Evolutionary conservation across 2,797 vertebrate genomes (phyloP), one percentile per base, ranked within the genome.

Genomic region (Setipinna tenuifilis): DNA sequence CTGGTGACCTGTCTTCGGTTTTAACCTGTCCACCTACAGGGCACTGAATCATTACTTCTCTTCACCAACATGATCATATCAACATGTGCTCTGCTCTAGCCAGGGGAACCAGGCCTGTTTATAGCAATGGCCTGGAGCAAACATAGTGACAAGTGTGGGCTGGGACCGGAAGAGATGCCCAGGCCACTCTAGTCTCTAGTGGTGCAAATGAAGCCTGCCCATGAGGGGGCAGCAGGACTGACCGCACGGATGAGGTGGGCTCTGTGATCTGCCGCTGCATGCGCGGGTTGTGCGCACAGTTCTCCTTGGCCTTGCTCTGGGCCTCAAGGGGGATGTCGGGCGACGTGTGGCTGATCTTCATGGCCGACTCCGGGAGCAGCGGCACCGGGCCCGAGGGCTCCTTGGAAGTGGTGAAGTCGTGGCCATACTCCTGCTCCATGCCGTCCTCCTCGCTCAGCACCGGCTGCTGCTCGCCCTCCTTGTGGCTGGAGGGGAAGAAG

Each of bases 311-410:
- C 68, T 95, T 96, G 86, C 87, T 46, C 93, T 99, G 96, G 57
- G 94, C 93, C 85, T 98, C 97, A 88, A 98, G 91, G 0, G 97
- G 96, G 86, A 99, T 98, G 87, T 99, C 98, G 0, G 98, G 98
- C 2, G 98, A 99, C 0, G 98, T 99, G 93, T 99, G 98, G 92
- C 98, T 99, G 92, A 99, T 99, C 96, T 99, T 99, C 93, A 99
- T 96, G 91, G 95, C 97, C 46, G 97, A 96, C 88, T 98, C 97
- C 0, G 95, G 97, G 61, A 94, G 88, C 25, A 89, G 58, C 0
- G 75, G 90, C 68, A 4, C 16, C 35, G 71, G 71, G 0, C 71
- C 71, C 35, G 35, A 21, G 71, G 71, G 71, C 71, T 78, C 71
- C 71, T 21, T 78, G 31, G 90, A 86, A 81, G 94, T 93, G 0